Conservation (phyloP, 2,888 invertebrate species). For the Macroteleia sp. region DNA sequence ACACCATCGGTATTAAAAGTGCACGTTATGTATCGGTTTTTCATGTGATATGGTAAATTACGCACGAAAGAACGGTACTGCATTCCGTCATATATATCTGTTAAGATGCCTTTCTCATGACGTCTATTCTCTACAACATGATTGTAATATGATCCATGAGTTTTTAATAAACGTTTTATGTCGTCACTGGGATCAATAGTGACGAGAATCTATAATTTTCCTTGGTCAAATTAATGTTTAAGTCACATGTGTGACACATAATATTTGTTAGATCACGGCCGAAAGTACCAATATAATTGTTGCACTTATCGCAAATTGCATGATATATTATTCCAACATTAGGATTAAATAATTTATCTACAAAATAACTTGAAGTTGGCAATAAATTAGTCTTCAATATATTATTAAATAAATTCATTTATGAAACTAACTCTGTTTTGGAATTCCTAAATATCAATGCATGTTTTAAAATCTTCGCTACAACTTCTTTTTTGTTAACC, state of each 20-base stretch:
- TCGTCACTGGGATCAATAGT: neutral
- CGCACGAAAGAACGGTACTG: neutral
- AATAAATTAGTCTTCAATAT: conserved; percentile 1
- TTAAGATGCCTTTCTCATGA: neutral
- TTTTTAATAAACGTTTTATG: neutral
- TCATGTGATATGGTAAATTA: conserved; percentile 3
- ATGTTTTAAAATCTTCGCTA: too few species aligned
- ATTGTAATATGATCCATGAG: neutral
- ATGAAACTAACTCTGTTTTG: too few species aligned
- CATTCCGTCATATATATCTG: neutral
- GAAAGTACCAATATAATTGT: neutral
- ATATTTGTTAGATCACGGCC: neutral
- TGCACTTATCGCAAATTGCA: conserved; percentile 4
- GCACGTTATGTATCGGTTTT: neutral
- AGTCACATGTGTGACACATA: neutral
- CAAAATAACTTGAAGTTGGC: conserved; percentile 1
- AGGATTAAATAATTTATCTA: conserved; percentile 11
- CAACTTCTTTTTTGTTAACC: too few species aligned
- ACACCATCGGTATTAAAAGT: neutral
- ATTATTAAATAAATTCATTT: too few species aligned
- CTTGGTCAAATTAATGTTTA: neutral
- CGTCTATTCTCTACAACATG: neutral
- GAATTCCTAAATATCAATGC: too few species aligned
- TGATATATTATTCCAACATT: neutral
- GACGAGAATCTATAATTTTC: neutral